Evolutionary conservation across 2,113 vertebrate species (phyloP).

Genomic region (Marcusenius ussheri): DNA sequence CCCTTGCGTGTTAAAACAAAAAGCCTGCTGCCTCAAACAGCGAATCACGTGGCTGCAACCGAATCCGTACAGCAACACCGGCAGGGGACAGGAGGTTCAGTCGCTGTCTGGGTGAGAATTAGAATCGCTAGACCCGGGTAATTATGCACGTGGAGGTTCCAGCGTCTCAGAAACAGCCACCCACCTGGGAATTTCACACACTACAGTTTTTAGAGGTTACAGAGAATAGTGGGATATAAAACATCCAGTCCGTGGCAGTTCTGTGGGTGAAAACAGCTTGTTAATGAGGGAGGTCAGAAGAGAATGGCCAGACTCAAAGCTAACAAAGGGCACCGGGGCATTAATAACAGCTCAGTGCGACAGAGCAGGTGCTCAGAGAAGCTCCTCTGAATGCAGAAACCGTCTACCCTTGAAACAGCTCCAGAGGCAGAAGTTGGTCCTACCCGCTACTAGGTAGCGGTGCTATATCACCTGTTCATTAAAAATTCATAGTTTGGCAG

Average conservation of each 20-base stretch:
- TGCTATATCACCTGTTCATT: neutral
- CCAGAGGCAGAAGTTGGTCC: neutral
- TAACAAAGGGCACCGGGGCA: neutral
- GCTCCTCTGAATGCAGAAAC: neutral
- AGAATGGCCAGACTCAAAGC: neutral
- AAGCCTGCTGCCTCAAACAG: neutral
- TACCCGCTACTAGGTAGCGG: neutral
- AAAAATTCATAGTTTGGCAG: neutral
- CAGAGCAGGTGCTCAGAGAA: neutral
- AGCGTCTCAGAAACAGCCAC: neutral
- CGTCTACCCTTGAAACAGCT: neutral
- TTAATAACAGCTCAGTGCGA: neutral
- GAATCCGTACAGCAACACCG: neutral
- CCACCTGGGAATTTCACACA: neutral
- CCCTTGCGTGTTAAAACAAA: neutral
- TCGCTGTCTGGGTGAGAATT: neutral
- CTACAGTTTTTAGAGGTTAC: neutral
- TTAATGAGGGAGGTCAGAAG: neutral
- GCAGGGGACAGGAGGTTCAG: neutral
- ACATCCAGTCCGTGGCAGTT: neutral
- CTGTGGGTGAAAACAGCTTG: neutral
- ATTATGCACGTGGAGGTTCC: neutral
- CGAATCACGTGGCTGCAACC: neutral
- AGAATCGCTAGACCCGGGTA: neutral
- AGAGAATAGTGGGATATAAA: neutral